Evolutionary conservation across 1,140 invertebrate genomes (phyloP), one percentile per base, ranked within the genome.

Genomic region (Musca vetustissima): DNA sequence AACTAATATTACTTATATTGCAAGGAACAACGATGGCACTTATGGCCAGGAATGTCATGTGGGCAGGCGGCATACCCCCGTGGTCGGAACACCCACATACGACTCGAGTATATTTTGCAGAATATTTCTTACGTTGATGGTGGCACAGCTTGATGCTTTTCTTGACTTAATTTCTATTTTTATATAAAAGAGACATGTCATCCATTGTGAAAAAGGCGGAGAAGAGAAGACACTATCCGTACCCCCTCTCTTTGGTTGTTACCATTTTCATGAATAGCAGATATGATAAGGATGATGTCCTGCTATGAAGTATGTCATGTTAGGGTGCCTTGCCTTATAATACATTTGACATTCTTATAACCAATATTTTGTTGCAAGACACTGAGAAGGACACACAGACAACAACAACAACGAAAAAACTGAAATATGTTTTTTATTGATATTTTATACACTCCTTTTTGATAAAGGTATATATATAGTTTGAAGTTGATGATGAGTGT

Each of bases 381-480:
- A 43, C 28, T 4, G 36, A 13, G 13, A 13, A 43, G 36, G 36
- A 43, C n/a, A n/a, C n/a, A n/a, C n/a, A n/a, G n/a, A n/a, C n/a
- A n/a, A n/a, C n/a, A n/a, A n/a, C n/a, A n/a, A n/a, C n/a, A n/a
- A n/a, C 6, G 11, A 43, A 43, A 59, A 28, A 59, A 17, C n/a
- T 59, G 55, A 25, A 28, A 59, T 55, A 1, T 49, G 24, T 59
- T 59, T 59, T 59, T 59, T 59, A 59, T 59, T 59, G 55, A 59
- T 59, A 59, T 59, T 59, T 59, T 59, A 57, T 59, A 59, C 24
- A 59, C 24, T n/a, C 14, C 28, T 59, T 59, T 28, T 28, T 59
- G 24, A 59, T 59, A 25, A 59, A 59, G 55, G 55, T 28, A 59
- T n/a, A n/a, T n/a, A n/a, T n/a, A n/a, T 28, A 59, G 49, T 52